A percentile compares a stretch with the other conserved stretches of the same genome.
Evolutionary conservation across 2,888 invertebrate species (phyloP).

Genomic region (Acronicta aceris): DNA sequence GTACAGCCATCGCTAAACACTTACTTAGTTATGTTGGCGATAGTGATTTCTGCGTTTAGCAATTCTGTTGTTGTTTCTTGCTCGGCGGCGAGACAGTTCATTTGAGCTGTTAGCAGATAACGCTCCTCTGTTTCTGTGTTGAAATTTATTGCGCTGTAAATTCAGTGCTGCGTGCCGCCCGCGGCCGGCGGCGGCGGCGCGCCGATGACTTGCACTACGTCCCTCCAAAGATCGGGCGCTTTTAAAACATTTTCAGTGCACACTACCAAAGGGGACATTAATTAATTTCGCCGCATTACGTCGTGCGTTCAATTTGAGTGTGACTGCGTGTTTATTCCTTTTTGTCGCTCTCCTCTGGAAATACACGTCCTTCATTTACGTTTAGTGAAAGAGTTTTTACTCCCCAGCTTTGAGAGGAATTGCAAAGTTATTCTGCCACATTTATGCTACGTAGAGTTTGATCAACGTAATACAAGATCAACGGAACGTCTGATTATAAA

Average conservation of each 20-base stretch:
- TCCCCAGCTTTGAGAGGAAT: constrained; percentile 29
- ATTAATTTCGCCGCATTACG: constrained; percentile 83
- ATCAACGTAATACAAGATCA: constrained; percentile 36
- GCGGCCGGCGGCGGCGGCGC: constrained; percentile 50
- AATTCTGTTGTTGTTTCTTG: constrained; percentile 64
- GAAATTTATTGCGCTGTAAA: constrained; percentile 85
- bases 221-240: constrained; percentile 70
- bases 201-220: constrained; percentile 82
- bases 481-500: constrained; percentile 38
- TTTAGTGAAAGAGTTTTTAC: constrained; percentile 47
- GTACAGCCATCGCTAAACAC: constrained; percentile 51
- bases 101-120: constrained; percentile 84
- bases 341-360: constrained; percentile 57
- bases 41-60: constrained; percentile 62
- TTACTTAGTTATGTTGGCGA: constrained; percentile 51
- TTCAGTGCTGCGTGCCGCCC: constrained; percentile 59
- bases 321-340: constrained; percentile 69
- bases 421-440: constrained; percentile 26
- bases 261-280: constrained; percentile 78
- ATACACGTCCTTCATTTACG: constrained; percentile 38
- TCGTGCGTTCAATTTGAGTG: constrained; percentile 75
- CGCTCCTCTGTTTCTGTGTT: constrained; percentile 75
- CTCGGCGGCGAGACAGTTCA: constrained; percentile 77
- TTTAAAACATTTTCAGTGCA: constrained; percentile 77
- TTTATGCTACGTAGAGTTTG: constrained; percentile 32